phyloP scores from a whole-genome alignment of 2,888 invertebrate species.

The Hypselothyrea guttata region DNA sequence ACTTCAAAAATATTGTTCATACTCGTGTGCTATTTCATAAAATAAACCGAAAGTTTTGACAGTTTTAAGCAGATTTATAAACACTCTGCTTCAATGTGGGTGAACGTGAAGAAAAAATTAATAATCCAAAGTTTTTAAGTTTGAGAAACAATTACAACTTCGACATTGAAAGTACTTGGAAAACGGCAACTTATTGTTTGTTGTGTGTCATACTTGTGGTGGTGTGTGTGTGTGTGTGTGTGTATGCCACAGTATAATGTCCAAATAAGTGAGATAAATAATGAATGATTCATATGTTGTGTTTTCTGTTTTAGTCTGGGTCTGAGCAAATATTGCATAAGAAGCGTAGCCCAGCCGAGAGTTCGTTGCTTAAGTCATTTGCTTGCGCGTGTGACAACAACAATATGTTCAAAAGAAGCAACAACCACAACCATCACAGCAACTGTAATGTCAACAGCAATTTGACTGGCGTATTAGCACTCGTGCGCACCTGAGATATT shows the following conservation, averaged over 20 bases:
- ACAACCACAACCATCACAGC: constrained; percentile 20
- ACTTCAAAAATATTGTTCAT: neutral
- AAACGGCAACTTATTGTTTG: constrained; percentile 13
- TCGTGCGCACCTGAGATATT: constrained; percentile 21
- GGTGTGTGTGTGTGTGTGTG: constrained; percentile 17
- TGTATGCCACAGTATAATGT: constrained; percentile 35
- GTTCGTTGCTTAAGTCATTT: constrained; percentile 63
- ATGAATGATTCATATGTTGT: constrained; percentile 44
- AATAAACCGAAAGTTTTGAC: constrained; percentile 2
- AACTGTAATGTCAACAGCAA: constrained; percentile 39
- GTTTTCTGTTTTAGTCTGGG: constrained; percentile 12
- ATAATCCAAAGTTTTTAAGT: constrained; percentile 27
- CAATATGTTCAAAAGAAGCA: neutral
- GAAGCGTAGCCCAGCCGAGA: constrained; percentile 17
- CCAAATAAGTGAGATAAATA: constrained; percentile 39
- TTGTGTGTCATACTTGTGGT: constrained; percentile 15
- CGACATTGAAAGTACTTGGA: constrained; percentile 59
- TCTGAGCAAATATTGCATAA: constrained; percentile 57
- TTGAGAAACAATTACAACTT: constrained; percentile 55
- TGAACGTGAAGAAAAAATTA: constrained; percentile 15
- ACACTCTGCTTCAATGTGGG: constrained; percentile 35
- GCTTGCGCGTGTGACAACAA: constrained; percentile 55
- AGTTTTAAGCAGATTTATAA: constrained; percentile 30
- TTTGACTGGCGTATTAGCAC: constrained; percentile 12
- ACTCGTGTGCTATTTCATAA: neutral